These are phyloP conservation scores for Aquatica leii DNA, from an alignment of 2,888 invertebrate genomes.

Conservation along the genomic window DNA sequence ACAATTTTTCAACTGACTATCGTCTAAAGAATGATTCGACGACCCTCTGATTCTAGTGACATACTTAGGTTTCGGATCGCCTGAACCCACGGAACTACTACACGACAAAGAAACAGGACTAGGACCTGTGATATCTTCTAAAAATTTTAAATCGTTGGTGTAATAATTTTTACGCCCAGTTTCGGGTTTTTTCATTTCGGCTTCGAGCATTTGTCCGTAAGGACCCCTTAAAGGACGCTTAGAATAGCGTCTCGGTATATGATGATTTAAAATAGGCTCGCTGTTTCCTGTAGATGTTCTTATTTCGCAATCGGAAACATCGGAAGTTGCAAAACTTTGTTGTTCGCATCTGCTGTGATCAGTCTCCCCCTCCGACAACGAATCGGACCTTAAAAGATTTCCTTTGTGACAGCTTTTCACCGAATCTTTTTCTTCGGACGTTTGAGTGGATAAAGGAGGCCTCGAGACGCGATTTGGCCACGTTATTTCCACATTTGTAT, in stretches of 20 bases:
- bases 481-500: constrained; percentile 60
- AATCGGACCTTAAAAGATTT: constrained; percentile 64
- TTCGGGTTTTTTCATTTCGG: constrained; percentile 79
- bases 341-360: constrained; percentile 68
- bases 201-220: constrained; percentile 82
- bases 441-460: constrained; percentile 59
- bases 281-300: constrained; percentile 56
- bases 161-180: constrained; percentile 63
- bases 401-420: constrained; percentile 54
- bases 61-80: constrained; percentile 50
- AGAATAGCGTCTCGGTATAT: constrained; percentile 72
- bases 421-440: constrained; percentile 73
- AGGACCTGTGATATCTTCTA: constrained; percentile 59
- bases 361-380: constrained; percentile 77
- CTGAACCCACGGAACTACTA: constrained; percentile 47
- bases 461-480: constrained; percentile 29
- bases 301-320: constrained; percentile 68
- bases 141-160: constrained; percentile 66
- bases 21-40: constrained; percentile 66
- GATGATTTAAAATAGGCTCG: constrained; percentile 59
- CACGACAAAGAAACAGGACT: constrained; percentile 49
- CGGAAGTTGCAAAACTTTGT: constrained; percentile 66
- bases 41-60: constrained; percentile 58
- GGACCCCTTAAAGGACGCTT: constrained; percentile 80
- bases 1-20: constrained; percentile 56